A percentile compares a stretch with the other conserved stretches of the same genome.
phyloP scores from a whole-genome alignment of 2,888 invertebrate genomes.

The Andrena chrysosceles region DNA sequence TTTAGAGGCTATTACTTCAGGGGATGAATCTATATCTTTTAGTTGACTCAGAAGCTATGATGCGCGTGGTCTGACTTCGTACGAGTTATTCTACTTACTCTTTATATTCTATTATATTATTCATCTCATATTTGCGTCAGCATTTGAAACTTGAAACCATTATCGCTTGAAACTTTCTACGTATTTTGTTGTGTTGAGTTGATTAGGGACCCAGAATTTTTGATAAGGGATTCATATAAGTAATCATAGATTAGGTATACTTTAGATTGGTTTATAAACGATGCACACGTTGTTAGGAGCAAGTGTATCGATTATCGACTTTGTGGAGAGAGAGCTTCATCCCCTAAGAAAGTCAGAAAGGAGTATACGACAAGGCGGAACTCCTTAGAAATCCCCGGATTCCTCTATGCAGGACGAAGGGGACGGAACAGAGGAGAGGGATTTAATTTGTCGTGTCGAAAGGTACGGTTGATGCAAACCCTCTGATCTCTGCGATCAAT shows the following conservation, averaged over 20 bases:
- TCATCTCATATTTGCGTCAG: no score
- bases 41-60: no score
- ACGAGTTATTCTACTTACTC: no score
- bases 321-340: constrained; percentile 6
- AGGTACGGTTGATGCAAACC: constrained; percentile 65
- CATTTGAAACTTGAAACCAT: no score
- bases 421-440: constrained; percentile 50
- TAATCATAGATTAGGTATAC: neutral
- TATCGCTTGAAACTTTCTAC: no score
- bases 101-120: no score
- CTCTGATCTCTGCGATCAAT: constrained; percentile 62
- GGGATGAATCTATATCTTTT: no score
- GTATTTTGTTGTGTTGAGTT: no score
- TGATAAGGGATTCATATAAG: no score
- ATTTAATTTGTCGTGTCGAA: constrained; percentile 70
- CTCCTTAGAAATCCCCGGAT: constrained; percentile 65
- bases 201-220: no score
- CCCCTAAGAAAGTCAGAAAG: constrained; percentile 51
- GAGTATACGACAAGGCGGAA: constrained; percentile 49
- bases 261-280: neutral
- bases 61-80: no score
- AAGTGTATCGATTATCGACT: constrained; percentile 46
- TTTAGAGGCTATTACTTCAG: no score
- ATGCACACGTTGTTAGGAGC: neutral
- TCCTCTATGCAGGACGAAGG: constrained; percentile 48